These are phyloP conservation scores for Antennarius maculatus DNA, from an alignment of 2,797 vertebrate species.

Conservation along the genomic window DNA sequence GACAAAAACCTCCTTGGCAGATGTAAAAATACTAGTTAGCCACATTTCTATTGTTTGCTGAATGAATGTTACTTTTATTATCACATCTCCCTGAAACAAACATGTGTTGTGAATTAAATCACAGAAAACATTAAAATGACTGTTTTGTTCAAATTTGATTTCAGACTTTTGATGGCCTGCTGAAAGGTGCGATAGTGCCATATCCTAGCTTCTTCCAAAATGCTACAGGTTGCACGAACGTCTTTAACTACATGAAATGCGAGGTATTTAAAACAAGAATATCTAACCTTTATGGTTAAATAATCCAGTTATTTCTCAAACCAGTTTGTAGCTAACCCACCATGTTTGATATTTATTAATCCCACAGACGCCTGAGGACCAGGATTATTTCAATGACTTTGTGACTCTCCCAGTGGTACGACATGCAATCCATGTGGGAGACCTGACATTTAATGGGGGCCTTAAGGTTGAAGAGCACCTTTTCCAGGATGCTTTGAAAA, in stretches of 20 bases:
- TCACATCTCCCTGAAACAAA: not conserved
- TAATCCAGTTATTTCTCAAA: not conserved
- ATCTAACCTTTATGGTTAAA: not conserved
- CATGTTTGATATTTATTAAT: not conserved
- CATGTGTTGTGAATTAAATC: not conserved
- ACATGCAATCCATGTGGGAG: conserved; percentile 87
- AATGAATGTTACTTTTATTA: not conserved
- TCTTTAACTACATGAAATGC: conserved; percentile 85
- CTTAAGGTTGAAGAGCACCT: conserved; percentile 84
- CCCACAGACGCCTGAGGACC: conserved; percentile 82
- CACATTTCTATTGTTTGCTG: not conserved
- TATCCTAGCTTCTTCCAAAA: conserved; percentile 86
- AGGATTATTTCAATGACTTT: conserved; percentile 83
- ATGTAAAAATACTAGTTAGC: not conserved
- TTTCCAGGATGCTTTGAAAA: conserved; percentile 85
- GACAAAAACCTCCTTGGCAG: too few relatives aligned
- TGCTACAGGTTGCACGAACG: conserved; percentile 87
- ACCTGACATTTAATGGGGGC: conserved; percentile 83
- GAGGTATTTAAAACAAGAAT: conserved; percentile 64
- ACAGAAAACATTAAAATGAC: not conserved
- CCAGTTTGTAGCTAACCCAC: not conserved
- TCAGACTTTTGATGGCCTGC: conserved; percentile 84
- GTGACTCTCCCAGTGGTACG: conserved; percentile 83
- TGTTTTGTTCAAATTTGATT: not conserved
- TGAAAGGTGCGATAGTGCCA: conserved; percentile 79